These are phyloP conservation scores for Cylindroiulus punctatus DNA, from an alignment of 2,888 invertebrate species.

Conservation along the genomic window DNA sequence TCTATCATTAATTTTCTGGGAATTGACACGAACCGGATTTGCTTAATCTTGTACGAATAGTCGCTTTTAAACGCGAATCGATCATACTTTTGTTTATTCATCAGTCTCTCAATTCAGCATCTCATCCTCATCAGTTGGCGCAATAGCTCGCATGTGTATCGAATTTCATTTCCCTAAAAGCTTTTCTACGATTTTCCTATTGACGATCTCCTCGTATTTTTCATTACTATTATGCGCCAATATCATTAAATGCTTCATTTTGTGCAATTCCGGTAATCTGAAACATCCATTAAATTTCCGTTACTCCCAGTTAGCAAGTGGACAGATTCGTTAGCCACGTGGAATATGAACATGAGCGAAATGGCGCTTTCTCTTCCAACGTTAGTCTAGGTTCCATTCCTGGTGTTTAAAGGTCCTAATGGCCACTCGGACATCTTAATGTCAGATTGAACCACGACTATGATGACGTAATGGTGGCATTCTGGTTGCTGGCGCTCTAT, in stretches of 20 bases:
- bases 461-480: background rate
- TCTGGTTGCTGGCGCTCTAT: background rate
- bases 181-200: background rate
- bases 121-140: background rate
- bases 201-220: background rate
- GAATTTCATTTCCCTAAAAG: conserved; percentile 30
- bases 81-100: background rate
- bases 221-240: background rate
- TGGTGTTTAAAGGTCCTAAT: background rate
- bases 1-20: background rate
- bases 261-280: conserved; percentile 14
- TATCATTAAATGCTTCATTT: conserved; percentile 19
- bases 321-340: background rate
- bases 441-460: background rate
- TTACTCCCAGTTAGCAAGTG: background rate
- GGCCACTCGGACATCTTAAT: background rate
- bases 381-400: background rate
- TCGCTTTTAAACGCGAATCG: background rate
- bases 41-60: background rate
- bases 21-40: background rate
- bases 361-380: background rate
- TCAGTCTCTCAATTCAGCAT: background rate
- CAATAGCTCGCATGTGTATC: background rate
- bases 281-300: conserved; percentile 4
- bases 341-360: background rate